A percentile compares a stretch with the other conserved stretches of the same genome.
Evolutionary conservation across 2,113 vertebrate species (phyloP).

Genomic region (Pogona vitticeps): DNA sequence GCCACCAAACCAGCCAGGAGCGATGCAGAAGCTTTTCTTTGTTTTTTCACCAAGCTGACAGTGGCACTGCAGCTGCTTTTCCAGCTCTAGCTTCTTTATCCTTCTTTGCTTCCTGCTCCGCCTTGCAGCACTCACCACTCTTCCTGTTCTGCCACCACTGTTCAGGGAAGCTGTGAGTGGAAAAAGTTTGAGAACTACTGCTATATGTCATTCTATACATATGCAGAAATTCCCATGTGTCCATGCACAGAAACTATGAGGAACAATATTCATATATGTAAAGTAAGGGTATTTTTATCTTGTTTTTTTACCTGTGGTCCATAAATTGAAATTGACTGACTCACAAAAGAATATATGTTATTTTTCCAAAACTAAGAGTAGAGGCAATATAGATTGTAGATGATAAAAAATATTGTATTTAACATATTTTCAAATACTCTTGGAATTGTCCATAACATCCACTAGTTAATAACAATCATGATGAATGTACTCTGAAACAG

Average conservation of each 20-base stretch:
- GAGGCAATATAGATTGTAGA: not conserved
- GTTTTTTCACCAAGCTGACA: too few species aligned
- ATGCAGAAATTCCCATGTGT: not conserved
- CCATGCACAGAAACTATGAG: not conserved
- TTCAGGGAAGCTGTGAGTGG: too few species aligned
- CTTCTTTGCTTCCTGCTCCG: too few species aligned
- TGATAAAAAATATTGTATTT: not conserved
- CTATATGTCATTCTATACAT: too few species aligned
- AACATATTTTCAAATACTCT: not conserved
- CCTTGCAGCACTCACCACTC: too few species aligned
- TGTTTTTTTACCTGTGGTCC: not conserved
- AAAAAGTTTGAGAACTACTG: too few species aligned
- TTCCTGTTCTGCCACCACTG: too few species aligned
- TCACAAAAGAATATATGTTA: not conserved
- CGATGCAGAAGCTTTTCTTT: too few species aligned
- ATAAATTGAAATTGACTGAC: not conserved
- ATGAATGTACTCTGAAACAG: not conserved
- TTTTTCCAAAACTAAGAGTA: not conserved
- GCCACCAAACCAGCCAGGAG: too few species aligned
- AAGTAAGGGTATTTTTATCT: not conserved
- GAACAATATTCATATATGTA: too few species aligned
- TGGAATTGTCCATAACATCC: conserved; percentile 24
- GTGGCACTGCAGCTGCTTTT: too few species aligned
- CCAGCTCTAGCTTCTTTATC: too few species aligned
- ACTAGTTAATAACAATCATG: conserved; percentile 46